Percentiles rank a stretch among this genome's conserved stretches.
Conservation (phyloP, 2,113 vertebrate species). For the Cheirogaleus medius region DNA sequence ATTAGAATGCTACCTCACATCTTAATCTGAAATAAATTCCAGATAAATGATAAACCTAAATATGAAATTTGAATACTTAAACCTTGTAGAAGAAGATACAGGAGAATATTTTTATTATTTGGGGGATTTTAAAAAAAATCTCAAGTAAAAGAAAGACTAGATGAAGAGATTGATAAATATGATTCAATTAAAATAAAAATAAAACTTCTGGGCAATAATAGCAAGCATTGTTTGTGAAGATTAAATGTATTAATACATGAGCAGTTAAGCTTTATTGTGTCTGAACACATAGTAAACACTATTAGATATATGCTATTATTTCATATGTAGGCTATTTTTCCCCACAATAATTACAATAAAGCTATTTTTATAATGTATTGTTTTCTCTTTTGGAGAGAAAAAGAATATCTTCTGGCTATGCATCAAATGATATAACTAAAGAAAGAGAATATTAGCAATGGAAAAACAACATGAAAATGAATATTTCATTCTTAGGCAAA, state of each 20-base stretch:
- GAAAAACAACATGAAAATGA: background rate
- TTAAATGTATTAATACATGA: background rate
- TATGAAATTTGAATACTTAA: background rate
- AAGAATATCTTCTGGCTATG: background rate
- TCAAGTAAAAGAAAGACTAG: constrained; percentile 26
- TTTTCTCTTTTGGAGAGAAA: constrained; percentile 8
- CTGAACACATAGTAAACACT: background rate
- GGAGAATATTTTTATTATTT: background rate
- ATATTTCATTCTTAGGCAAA: background rate
- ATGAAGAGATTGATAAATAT: background rate
- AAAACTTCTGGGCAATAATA: background rate
- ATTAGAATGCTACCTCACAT: background rate
- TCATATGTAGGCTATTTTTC: background rate
- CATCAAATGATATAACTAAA: background rate
- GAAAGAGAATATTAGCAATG: background rate
- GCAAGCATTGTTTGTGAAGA: background rate
- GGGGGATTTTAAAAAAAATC: background rate
- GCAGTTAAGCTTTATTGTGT: background rate
- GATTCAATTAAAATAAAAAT: background rate
- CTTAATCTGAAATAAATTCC: background rate
- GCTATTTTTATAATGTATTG: background rate
- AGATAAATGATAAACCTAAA: background rate
- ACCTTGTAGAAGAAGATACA: background rate
- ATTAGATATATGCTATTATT: background rate
- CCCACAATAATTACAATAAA: background rate